phyloP scores from a whole-genome alignment of 2,113 vertebrate species.

The Platysteira castanea region DNA sequence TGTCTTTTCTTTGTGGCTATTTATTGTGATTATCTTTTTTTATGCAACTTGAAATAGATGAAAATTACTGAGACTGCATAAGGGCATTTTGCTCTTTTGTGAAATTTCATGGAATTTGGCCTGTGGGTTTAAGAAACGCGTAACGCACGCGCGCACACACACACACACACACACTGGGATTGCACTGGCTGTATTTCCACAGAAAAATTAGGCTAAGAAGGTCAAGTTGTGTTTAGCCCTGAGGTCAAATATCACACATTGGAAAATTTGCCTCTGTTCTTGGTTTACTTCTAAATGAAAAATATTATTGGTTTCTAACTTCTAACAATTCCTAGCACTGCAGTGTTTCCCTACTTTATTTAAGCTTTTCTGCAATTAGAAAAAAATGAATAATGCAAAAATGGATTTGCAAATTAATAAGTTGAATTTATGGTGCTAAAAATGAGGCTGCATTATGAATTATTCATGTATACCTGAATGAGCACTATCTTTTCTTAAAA shows the following conservation, averaged over 20 bases:
- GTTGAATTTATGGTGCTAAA: constrained; percentile 7
- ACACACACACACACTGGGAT: neutral
- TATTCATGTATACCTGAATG: constrained; percentile 42
- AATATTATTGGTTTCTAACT: neutral
- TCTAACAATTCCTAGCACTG: neutral
- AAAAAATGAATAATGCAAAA: constrained; percentile 52
- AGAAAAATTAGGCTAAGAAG: neutral
- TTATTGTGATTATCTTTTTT: neutral
- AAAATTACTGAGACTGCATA: neutral
- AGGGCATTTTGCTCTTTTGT: neutral
- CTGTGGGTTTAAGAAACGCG: neutral
- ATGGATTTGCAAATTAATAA: constrained; percentile 46
- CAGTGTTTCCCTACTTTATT: neutral
- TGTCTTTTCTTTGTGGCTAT: neutral
- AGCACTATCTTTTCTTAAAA: neutral
- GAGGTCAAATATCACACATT: neutral
- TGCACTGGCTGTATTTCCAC: neutral
- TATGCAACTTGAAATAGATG: neutral
- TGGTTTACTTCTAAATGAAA: neutral
- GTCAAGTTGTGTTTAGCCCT: neutral
- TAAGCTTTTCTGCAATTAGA: constrained; percentile 39
- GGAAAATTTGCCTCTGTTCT: neutral
- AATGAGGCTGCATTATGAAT: constrained; percentile 24
- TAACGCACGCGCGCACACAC: fast-evolving
- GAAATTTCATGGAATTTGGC: neutral